Base-by-base conservation (phyloP, 2,888 invertebrate genomes). In the Aphrophora alni region DNA sequence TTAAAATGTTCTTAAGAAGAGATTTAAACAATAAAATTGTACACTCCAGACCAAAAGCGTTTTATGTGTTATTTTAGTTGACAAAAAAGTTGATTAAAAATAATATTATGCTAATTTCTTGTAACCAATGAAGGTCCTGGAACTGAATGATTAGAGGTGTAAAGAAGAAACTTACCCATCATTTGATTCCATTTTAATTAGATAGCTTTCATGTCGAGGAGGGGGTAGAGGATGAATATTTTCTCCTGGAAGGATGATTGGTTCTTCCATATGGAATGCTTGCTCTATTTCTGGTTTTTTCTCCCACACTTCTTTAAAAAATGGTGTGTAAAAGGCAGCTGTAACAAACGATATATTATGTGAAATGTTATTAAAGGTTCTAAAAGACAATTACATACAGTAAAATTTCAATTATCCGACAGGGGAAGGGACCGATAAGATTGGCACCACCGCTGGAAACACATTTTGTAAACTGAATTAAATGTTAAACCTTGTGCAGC, bases 281-380 rank as follows among this genome's bases (percentile, higher is more conserved):
- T 96, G 95, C 88, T 98, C 98, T 78, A 98, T 97, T 89, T 97
- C 97, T 33, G 96, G 96, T 86, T 97, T 97, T 86, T 96, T 95
- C 88, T 97, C 97, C 97, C 97, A 98, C 26, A 97, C 97, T 88
- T 97, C 97, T 88, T 97, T 97, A 90, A 98, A 96, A 90, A 98
- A 98, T 73, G 97, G 97, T 73, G 96, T 96, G 89, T 97, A 98
- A 89, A 97, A 97, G 38, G 97, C 96, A 87, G 97, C 96, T 97
- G 89, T 0, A 89, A 89, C n/a, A n/a, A n/a, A n/a, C n/a, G n/a
- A n/a, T n/a, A n/a, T n/a, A 82, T 81, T 83, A 82, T 80, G 81
- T 33, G 77, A 78, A 38, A 12, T 68, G 17, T 38, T 78, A 21
- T 75, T 14, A 38, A 75, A 38, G 17, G 24, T 75, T 0, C 17